phyloP scores from a whole-genome alignment of 2,888 invertebrate genomes.

The Scaptomyza caliginosa region DNA sequence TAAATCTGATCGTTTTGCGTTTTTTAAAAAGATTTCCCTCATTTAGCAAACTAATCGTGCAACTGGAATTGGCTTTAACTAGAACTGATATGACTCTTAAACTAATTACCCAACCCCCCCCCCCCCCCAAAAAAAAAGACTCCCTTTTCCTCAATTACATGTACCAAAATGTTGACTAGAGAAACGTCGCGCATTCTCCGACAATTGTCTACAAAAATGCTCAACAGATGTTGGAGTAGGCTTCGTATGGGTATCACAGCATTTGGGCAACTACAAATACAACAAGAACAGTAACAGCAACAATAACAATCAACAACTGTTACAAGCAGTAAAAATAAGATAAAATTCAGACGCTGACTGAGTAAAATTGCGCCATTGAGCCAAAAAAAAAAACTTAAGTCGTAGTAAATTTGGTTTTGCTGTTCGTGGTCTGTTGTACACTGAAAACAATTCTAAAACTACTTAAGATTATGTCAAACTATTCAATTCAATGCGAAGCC shows the following conservation, averaged over 20 bases:
- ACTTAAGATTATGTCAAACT: too few relatives aligned
- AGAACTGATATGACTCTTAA: too few relatives aligned
- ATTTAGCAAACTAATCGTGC: not conserved
- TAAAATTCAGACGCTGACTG: constrained; percentile 65
- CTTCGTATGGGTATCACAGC: constrained; percentile 42
- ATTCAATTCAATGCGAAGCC: too few relatives aligned
- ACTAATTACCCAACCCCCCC: too few relatives aligned
- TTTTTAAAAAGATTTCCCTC: not conserved
- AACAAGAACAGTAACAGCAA: constrained; percentile 22
- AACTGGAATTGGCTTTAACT: too few relatives aligned
- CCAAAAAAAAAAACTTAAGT: constrained; percentile 34
- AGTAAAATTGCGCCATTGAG: constrained; percentile 69
- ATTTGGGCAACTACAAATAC: constrained; percentile 44
- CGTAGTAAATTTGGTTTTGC: constrained; percentile 33
- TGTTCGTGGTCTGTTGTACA: constrained; percentile 28
- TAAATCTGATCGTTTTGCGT: not conserved
- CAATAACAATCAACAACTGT: constrained; percentile 61
- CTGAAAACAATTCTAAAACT: constrained; percentile 24
- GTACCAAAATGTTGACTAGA: constrained; percentile 7
- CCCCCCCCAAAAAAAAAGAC: not conserved
- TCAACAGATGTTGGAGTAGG: constrained; percentile 75
- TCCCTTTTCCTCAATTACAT: not conserved
- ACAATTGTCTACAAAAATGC: constrained; percentile 58
- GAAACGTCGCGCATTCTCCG: constrained; percentile 45
- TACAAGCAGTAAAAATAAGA: constrained; percentile 74